phyloP scores from a whole-genome alignment of 1,140 invertebrate genomes.

The Macrobrachium rosenbergii region DNA sequence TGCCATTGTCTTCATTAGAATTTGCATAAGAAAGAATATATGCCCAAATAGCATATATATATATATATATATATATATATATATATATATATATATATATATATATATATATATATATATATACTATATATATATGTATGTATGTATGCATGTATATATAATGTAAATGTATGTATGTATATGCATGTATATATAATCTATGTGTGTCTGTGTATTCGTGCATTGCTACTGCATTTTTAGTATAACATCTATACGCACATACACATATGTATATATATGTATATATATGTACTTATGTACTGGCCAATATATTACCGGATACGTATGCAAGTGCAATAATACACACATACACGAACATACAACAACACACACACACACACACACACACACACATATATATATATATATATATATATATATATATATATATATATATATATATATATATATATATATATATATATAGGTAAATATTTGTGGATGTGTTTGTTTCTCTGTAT shows the following conservation, averaged over 20 bases:
- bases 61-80: conserved; percentile 16
- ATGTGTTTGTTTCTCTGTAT: conserved; percentile 20
- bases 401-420: conserved; percentile 16
- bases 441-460: background rate
- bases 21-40: no score
- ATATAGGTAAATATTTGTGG: background rate
- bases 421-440: conserved; percentile 12
- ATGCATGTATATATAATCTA: no score
- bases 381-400: no score
- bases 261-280: conserved; percentile 26
- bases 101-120: background rate
- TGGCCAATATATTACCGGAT: background rate
- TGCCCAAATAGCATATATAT: background rate
- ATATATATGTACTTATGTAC: conserved; percentile 2
- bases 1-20: no score
- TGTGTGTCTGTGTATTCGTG: conserved; percentile 1
- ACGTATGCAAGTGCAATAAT: no score
- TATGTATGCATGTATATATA: no score
- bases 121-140: background rate
- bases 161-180: no score
- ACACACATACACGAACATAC: no score
- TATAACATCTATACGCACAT: no score
- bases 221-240: no score
- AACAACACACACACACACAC: no score
- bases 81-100: conserved; percentile 17